Evolutionary conservation across 1,140 invertebrate species (phyloP), one percentile per base, ranked within the genome.

Genomic region (Leptinotarsa defecta): DNA sequence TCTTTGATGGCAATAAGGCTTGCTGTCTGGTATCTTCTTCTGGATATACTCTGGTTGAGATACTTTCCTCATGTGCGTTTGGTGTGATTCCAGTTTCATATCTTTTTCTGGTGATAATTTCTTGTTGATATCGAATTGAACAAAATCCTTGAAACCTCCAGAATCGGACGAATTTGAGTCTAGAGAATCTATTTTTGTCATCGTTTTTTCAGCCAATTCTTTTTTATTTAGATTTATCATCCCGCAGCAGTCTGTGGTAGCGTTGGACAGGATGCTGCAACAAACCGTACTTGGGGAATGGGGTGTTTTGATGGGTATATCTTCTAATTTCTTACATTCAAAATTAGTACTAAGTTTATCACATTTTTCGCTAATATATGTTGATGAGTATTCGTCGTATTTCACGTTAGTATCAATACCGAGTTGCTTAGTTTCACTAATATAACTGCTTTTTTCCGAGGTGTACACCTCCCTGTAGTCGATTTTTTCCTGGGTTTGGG

Each of bases 81-180:
- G 72, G 48, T 24, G 57, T 34, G 68, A 49, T 13, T 73, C 68
- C 4, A 68, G 13, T 73, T 78, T 57, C 19, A 22, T 61, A 17
- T 49, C 52, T 43, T 52, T 64, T 17, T 69, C 67, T 13, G 71
- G 57, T 27, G 76, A 67, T 68, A 70, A 69, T 76, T 78, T 78
- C 72, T 73, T 73, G n/a, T 57, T 63, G 22, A 83, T 52, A 62
- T 83, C 81, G 52, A 82, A 61, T 57, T 84, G 84, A 15, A 85
- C 71, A 65, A 86, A 86, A 52, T 86, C 85, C 74, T 86, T 86
- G 70, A 86, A 86, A 19, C 85, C 85, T 20, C 85, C 85, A 5
- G 85, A 86, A 76, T 86, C 85, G 0, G 85, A 86, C 0, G 83
- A 85, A 68, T 82, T 84, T 1, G 85, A 86, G 73, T 86, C 85